Conservation (phyloP, 2,797 vertebrate species). For the Schizopygopsis pylzovi region DNA sequence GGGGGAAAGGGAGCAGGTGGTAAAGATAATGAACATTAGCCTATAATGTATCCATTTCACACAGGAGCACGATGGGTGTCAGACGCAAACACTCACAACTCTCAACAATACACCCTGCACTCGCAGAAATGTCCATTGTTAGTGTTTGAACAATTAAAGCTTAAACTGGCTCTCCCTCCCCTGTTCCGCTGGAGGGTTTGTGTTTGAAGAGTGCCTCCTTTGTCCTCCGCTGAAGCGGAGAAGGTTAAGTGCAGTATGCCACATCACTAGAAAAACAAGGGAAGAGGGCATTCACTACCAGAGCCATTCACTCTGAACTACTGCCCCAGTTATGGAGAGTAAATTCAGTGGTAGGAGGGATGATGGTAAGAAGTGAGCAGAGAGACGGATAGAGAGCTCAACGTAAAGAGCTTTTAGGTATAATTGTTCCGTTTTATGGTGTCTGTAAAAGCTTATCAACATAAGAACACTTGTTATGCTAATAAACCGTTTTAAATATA, state of each 20-base stretch:
- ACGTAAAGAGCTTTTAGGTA: slow-evolving; percentile 46
- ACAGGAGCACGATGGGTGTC: slow-evolving; percentile 31
- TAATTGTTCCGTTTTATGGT: slow-evolving; percentile 43
- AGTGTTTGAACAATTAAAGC: slow-evolving; percentile 53
- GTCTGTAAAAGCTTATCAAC: slow-evolving; percentile 49
- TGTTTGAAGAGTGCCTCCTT: slow-evolving; percentile 51
- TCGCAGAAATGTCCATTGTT: slow-evolving; percentile 48
- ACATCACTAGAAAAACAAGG: slow-evolving; percentile 48
- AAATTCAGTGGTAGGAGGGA: slow-evolving; percentile 24
- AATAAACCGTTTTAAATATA: slow-evolving; percentile 45
- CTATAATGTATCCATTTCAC: slow-evolving; percentile 36
- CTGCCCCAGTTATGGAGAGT: slow-evolving; percentile 50
- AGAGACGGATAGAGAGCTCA: slow-evolving; percentile 62
- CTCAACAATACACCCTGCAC: slow-evolving; percentile 26
- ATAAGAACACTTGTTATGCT: slow-evolving; percentile 50
- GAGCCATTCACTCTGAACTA: slow-evolving; percentile 44
- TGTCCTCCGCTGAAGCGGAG: slow-evolving; percentile 55
- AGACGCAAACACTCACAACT: slow-evolving; percentile 36
- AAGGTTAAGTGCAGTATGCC: slow-evolving; percentile 59
- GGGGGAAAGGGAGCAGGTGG: slow-evolving; percentile 4
- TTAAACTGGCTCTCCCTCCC: slow-evolving; percentile 41
- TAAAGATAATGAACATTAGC: slow-evolving; percentile 53
- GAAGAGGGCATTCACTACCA: slow-evolving; percentile 44
- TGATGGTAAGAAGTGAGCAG: slow-evolving; percentile 62
- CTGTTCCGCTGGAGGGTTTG: slow-evolving; percentile 39